phyloP scores from a whole-genome alignment of 2,888 invertebrate species.

The Lepidonotus clava region DNA sequence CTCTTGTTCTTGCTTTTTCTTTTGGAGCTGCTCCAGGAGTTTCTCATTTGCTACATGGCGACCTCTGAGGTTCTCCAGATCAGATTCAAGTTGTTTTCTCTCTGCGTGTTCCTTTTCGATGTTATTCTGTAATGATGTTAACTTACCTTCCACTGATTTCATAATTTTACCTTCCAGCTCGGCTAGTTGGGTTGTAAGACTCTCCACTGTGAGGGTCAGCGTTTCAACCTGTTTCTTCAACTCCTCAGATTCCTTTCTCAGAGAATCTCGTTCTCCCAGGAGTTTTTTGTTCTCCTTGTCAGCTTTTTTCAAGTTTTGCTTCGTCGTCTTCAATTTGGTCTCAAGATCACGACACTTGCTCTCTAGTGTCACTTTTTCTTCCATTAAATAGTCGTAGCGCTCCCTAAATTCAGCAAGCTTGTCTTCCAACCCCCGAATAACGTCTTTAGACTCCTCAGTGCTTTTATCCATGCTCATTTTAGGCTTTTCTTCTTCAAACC shows the following conservation, averaged over 20 bases:
- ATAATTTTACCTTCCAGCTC: not conserved
- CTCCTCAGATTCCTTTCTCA: not conserved
- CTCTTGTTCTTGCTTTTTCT: not conserved
- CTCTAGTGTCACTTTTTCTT: slow-evolving; percentile 42
- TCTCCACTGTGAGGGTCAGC: not conserved
- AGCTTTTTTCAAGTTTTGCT: slow-evolving; percentile 13
- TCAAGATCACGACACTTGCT: not conserved
- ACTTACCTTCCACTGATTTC: slow-evolving; percentile 66
- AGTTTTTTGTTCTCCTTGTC: slow-evolving; percentile 45
- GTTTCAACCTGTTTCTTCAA: slow-evolving; percentile 27
- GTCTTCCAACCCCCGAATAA: not conserved
- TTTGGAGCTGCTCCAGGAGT: slow-evolving; percentile 6
- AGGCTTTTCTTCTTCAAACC: not conserved
- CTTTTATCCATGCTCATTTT: not conserved
- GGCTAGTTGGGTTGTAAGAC: not conserved
- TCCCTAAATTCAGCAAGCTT: not conserved
- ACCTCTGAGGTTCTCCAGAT: not conserved
- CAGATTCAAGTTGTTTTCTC: slow-evolving; percentile 28
- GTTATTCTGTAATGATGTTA: not conserved
- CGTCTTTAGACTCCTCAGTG: not conserved
- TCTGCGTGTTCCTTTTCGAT: not conserved
- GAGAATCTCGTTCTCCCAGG: not conserved
- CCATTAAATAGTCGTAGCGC: slow-evolving; percentile 15
- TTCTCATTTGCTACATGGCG: slow-evolving; percentile 13
- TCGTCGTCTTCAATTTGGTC: slow-evolving; percentile 33